These are phyloP conservation scores for Miltochrista miniata DNA, from an alignment of 2,888 invertebrate genomes.

Conservation along the genomic window DNA sequence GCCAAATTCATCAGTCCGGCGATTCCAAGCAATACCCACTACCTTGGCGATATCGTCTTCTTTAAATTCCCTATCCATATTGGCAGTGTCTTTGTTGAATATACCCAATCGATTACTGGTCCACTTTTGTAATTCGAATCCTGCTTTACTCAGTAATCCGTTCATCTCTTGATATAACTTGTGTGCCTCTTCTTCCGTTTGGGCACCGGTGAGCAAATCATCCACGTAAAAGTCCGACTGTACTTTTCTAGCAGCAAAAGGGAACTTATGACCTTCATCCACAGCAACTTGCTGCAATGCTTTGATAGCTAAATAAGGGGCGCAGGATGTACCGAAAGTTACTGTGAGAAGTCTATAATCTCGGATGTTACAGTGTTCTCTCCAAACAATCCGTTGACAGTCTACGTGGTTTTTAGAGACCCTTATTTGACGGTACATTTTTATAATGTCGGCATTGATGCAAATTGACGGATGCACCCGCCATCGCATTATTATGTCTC, in stretches of 20 bases:
- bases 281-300: slow-evolving; percentile 4
- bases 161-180: neutral
- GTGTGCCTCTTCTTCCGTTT: neutral
- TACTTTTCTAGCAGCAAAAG: neutral
- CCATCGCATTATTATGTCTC: slow-evolving; percentile 35
- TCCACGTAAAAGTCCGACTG: slow-evolving; percentile 4
- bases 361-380: slow-evolving; percentile 1
- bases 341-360: slow-evolving; percentile 18
- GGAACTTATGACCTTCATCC: slow-evolving; percentile 12
- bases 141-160: no score
- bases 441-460: slow-evolving; percentile 31
- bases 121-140: no score
- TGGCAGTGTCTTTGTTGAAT: neutral
- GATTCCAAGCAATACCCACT: slow-evolving; percentile 1
- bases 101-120: no score
- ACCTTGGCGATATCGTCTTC: neutral
- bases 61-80: neutral
- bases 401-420: slow-evolving; percentile 12
- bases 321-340: slow-evolving; percentile 24
- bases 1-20: neutral
- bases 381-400: slow-evolving; percentile 12
- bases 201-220: slow-evolving; percentile 2
- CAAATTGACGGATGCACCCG: slow-evolving; percentile 27
- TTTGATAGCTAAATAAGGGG: slow-evolving; percentile 15
- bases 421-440: slow-evolving; percentile 38